A percentile compares a stretch with the other conserved stretches of the same genome.
Evolutionary conservation across 2,888 invertebrate genomes (phyloP).

Genomic region (Dryadula phaetusa): DNA sequence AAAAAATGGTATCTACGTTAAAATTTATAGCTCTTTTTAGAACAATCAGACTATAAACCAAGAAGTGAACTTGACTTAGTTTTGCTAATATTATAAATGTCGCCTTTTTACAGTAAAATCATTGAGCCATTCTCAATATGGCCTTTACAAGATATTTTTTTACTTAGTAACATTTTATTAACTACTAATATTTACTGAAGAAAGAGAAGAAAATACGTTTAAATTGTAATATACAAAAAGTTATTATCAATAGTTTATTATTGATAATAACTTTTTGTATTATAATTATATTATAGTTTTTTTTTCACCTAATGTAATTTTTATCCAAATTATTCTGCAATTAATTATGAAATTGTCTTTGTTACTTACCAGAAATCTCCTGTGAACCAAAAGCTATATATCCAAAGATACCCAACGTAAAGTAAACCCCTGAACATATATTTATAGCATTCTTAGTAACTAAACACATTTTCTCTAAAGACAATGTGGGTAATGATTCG

Average conservation of each 20-base stretch:
- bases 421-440: conserved; percentile 95
- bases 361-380: conserved; percentile 86
- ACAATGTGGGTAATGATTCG: conserved; percentile 93
- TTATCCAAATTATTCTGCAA: no score
- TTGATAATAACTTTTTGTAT: no score
- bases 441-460: conserved; percentile 95
- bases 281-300: no score
- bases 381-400: conserved; percentile 94
- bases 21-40: no score
- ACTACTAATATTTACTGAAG: no score
- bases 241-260: no score
- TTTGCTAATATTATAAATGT: neutral
- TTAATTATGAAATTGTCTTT: neutral
- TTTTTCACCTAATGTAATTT: no score
- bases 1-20: no score
- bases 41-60: neutral
- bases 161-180: neutral
- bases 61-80: conserved; percentile 7
- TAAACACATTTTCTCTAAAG: conserved; percentile 94
- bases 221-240: no score
- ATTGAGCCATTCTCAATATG: neutral
- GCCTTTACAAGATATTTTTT: conserved; percentile 1
- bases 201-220: no score
- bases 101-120: neutral
- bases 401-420: conserved; percentile 96